These are phyloP conservation scores for Bombus superbus DNA, from an alignment of 1,140 invertebrate species.

Conservation along the genomic window DNA sequence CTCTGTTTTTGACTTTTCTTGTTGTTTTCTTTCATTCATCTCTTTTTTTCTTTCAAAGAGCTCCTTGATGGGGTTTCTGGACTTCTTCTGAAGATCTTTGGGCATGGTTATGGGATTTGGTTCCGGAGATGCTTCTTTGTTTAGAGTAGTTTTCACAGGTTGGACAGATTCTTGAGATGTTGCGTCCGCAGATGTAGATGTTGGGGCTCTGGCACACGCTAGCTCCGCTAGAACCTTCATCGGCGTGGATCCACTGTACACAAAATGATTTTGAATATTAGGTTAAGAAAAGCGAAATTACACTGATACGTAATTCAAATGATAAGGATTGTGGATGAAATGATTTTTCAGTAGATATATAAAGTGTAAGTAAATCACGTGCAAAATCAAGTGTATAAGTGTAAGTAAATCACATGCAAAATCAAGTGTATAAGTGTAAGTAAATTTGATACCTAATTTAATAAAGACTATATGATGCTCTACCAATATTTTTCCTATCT, in stretches of 20 bases:
- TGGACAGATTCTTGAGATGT: slow-evolving; percentile 35
- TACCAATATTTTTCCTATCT: too few relatives aligned
- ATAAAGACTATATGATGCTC: too few relatives aligned
- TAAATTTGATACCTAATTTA: too few relatives aligned
- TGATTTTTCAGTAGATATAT: too few relatives aligned
- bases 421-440: too few relatives aligned
- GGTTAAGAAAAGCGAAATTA: too few relatives aligned
- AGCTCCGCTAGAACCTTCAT: slow-evolving; percentile 82
- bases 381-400: too few relatives aligned
- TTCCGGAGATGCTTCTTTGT: slow-evolving; percentile 32
- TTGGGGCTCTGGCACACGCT: slow-evolving; percentile 79
- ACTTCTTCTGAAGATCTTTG: slow-evolving; percentile 72
- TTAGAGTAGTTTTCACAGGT: slow-evolving; percentile 30
- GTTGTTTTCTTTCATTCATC: slow-evolving; percentile 74
- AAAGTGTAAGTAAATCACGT: too few relatives aligned
- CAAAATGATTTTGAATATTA: background rate
- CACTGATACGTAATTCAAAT: too few relatives aligned
- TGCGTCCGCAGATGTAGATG: slow-evolving; percentile 61
- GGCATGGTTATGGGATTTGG: background rate
- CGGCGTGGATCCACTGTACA: slow-evolving; percentile 77
- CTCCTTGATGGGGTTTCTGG: slow-evolving; percentile 79
- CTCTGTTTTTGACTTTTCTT: slow-evolving; percentile 60
- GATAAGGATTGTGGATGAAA: too few relatives aligned
- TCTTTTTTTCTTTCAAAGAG: slow-evolving; percentile 81
- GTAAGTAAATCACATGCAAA: too few relatives aligned